A percentile compares a stretch with the other conserved stretches of the same genome.
These are phyloP conservation scores for Sphenodon punctatus DNA, from an alignment of 2,797 vertebrate species.

Conservation along the genomic window DNA sequence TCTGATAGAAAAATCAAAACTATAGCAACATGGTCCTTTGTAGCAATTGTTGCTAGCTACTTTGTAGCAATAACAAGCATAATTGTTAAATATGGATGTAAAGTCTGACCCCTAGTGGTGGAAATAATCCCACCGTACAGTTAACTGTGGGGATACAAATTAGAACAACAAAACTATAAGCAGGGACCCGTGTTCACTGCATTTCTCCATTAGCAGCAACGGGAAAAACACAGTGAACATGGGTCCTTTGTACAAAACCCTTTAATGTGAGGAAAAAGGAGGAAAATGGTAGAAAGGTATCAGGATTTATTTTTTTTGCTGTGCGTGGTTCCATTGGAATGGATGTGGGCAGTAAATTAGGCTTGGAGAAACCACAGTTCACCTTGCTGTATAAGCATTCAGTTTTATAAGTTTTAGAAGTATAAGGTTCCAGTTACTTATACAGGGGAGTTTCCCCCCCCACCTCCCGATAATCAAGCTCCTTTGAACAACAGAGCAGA, in stretches of 20 bases:
- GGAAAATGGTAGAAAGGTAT: not conserved
- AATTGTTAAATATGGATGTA: not conserved
- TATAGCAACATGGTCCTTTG: not conserved
- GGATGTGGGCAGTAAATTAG: not conserved
- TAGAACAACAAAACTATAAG: not conserved
- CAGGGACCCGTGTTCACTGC: no score
- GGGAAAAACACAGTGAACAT: no score
- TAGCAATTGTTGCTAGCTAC: no score
- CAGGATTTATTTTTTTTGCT: not conserved
- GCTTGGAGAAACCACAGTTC: rapidly evolving
- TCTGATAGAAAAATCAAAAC: not conserved
- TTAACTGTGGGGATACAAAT: not conserved
- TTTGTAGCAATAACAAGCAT: not conserved
- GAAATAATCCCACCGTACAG: not conserved
- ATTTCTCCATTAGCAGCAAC: no score
- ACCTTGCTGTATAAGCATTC: no score
- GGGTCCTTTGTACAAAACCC: no score
- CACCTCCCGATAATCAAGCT: not conserved
- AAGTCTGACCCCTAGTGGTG: not conserved
- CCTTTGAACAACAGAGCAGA: rapidly evolving
- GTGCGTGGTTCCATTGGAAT: rapidly evolving
- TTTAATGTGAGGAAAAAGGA: not conserved
- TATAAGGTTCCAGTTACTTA: no score
- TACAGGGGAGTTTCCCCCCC: not conserved
- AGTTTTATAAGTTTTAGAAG: no score